Percentiles rank a stretch among this genome's conserved stretches.
Evolutionary conservation across 2,113 vertebrate species (phyloP).

Genomic region (Oryzias curvinotus): DNA sequence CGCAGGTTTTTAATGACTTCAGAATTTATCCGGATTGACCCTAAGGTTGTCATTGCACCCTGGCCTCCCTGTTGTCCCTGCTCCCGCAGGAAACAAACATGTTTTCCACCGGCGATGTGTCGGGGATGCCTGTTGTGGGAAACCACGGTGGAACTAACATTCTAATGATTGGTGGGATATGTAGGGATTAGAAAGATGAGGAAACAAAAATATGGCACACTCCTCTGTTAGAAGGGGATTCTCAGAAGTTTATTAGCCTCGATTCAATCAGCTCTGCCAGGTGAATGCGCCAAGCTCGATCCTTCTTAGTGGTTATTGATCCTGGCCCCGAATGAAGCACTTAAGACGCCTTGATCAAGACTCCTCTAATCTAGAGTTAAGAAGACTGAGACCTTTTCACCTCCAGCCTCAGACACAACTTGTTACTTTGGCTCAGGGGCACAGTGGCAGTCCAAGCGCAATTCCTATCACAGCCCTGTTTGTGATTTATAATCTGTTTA

Average conservation of each 20-base stretch:
- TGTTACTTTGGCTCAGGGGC: slow-evolving; percentile 39
- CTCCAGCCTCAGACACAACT: slow-evolving; percentile 48
- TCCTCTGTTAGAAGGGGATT: slow-evolving; percentile 35
- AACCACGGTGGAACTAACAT: neutral
- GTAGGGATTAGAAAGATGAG: slow-evolving; percentile 11
- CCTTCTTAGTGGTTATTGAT: slow-evolving; percentile 69
- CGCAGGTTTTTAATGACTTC: slow-evolving; percentile 56
- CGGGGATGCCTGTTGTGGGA: neutral
- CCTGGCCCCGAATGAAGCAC: slow-evolving; percentile 68
- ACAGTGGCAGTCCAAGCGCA: slow-evolving; percentile 40
- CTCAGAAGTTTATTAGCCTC: slow-evolving; percentile 62
- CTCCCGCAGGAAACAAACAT: slow-evolving; percentile 53
- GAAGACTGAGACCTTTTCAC: slow-evolving; percentile 68
- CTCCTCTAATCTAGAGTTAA: slow-evolving; percentile 67
- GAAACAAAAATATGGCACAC: slow-evolving; percentile 9
- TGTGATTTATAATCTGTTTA: slow-evolving; percentile 38
- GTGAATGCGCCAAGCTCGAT: slow-evolving; percentile 56
- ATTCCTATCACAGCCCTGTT: slow-evolving; percentile 19
- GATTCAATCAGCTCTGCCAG: slow-evolving; percentile 64
- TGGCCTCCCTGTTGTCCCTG: slow-evolving; percentile 11
- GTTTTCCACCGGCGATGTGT: slow-evolving; percentile 40
- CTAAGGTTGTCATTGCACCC: slow-evolving; percentile 24
- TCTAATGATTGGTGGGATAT: neutral
- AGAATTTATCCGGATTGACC: slow-evolving; percentile 53
- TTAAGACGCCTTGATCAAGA: slow-evolving; percentile 72